These are phyloP conservation scores for Aleiodes sp. DNA, from an alignment of 1,140 invertebrate species.

Conservation along the genomic window DNA sequence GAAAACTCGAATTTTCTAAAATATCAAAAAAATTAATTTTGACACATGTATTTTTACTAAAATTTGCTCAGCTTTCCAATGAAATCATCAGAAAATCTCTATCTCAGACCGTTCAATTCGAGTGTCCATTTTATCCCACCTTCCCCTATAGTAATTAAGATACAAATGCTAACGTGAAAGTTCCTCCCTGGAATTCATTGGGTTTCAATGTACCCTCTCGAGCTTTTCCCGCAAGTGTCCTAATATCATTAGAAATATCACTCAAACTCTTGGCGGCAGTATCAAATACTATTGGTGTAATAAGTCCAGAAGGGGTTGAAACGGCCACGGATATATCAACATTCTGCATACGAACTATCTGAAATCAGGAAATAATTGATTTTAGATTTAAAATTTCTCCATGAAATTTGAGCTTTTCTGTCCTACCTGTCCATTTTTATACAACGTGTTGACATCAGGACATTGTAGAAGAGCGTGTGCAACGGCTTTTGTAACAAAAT, in stretches of 20 bases:
- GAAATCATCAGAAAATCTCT: too few relatives aligned
- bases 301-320: constrained; percentile 92
- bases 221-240: constrained; percentile 87
- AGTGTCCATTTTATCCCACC: too few relatives aligned
- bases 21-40: too few relatives aligned
- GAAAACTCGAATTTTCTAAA: too few relatives aligned
- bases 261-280: constrained; percentile 90
- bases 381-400: constrained; percentile 1
- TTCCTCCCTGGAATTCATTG: constrained; percentile 94
- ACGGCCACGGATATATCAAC: constrained; percentile 98
- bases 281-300: constrained; percentile 97
- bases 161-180: constrained; percentile 60
- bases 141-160: too few relatives aligned
- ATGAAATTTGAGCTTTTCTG: not conserved
- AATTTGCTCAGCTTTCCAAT: too few relatives aligned
- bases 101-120: too few relatives aligned
- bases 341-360: constrained; percentile 72
- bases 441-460: constrained; percentile 87
- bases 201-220: constrained; percentile 93
- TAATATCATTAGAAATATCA: constrained; percentile 86
- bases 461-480: constrained; percentile 87
- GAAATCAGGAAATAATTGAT: constrained; percentile 34
- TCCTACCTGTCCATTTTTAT: constrained; percentile 55
- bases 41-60: too few relatives aligned
- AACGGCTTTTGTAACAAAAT: constrained; percentile 96